These are phyloP conservation scores for Zaprionus vittiger DNA, from an alignment of 1,140 invertebrate genomes.

Conservation along the genomic window DNA sequence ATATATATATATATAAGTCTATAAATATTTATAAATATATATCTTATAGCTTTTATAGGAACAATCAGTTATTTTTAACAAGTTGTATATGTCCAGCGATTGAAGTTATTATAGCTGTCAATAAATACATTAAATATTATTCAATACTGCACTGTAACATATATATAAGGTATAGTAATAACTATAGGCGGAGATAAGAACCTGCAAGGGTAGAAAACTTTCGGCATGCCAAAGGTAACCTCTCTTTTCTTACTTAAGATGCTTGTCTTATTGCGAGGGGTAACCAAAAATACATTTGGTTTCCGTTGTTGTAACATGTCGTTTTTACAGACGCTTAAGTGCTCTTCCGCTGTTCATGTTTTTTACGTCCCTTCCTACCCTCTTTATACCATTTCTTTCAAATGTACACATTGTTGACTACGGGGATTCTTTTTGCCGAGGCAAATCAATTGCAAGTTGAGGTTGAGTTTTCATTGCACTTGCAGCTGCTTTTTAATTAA, in stretches of 20 bases:
- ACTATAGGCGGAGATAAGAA: too few species aligned
- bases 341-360: neutral
- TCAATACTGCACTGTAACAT: too few species aligned
- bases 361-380: neutral
- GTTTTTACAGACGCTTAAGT: neutral
- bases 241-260: neutral
- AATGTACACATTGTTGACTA: conserved; percentile 25
- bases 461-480: conserved; percentile 49
- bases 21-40: too few species aligned
- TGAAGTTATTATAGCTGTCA: too few species aligned
- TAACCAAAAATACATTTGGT: neutral
- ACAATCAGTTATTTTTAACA: too few species aligned
- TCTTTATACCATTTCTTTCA: neutral
- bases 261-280: neutral
- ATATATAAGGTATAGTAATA: too few species aligned
- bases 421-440: neutral
- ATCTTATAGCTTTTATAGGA: too few species aligned
- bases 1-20: too few species aligned
- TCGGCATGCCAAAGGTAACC: too few species aligned
- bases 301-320: conserved; percentile 4
- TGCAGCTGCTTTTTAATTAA: conserved; percentile 68
- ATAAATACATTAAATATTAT: too few species aligned
- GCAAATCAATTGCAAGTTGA: conserved; percentile 6
- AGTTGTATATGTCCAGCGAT: too few species aligned
- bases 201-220: too few species aligned